Evolutionary conservation across 2,888 invertebrate species (phyloP).

Genomic region (Dryobotodes eremita): DNA sequence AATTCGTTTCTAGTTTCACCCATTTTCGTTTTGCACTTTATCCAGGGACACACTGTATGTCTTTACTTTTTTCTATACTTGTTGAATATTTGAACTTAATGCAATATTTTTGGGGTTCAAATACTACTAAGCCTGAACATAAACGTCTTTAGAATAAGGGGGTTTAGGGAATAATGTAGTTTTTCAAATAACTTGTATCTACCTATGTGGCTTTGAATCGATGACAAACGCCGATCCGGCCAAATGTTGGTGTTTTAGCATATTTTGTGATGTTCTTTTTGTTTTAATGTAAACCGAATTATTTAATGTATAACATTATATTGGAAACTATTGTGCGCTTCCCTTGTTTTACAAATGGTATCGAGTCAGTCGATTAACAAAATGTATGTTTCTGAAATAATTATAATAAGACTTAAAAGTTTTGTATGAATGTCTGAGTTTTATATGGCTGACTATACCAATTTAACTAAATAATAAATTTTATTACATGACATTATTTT

Average conservation of each 20-base stretch:
- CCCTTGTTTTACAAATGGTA: constrained; percentile 12
- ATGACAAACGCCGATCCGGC: constrained; percentile 72
- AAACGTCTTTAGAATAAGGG: constrained; percentile 6
- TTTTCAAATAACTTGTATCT: constrained; percentile 56
- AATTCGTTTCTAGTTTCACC: too few relatives aligned
- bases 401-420: constrained; percentile 28
- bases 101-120: constrained; percentile 18
- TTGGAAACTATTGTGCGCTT: constrained; percentile 38
- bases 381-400: constrained; percentile 40
- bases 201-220: constrained; percentile 40
- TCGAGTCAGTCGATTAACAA: constrained; percentile 28
- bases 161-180: constrained; percentile 6
- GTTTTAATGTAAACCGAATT: constrained; percentile 60
- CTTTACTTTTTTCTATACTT: background rate
- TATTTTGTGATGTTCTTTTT: constrained; percentile 84
- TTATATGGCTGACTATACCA: constrained; percentile 42
- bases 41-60: too few relatives aligned
- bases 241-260: constrained; percentile 75
- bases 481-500: constrained; percentile 49
- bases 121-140: background rate
- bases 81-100: background rate
- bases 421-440: constrained; percentile 41
- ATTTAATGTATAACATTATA: constrained; percentile 26
- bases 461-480: constrained; percentile 36
- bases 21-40: too few relatives aligned